Percentiles rank a stretch among this genome's conserved stretches.
Conservation (phyloP, 2,888 invertebrate species). For the Xanthia icteritia region DNA sequence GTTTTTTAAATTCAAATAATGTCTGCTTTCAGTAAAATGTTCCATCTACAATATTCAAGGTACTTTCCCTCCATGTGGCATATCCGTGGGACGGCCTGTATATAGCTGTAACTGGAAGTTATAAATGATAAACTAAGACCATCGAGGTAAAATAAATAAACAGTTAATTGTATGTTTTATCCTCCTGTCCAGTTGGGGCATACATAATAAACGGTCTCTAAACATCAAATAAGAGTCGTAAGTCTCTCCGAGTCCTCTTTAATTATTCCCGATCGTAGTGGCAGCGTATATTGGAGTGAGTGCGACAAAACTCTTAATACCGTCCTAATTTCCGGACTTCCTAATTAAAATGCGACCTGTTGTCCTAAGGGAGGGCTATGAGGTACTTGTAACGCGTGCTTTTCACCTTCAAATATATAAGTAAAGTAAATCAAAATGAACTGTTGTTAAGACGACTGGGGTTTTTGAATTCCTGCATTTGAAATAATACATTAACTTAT, state of each 20-base stretch:
- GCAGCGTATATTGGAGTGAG: slow-evolving; percentile 25
- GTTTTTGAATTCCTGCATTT: too few relatives aligned
- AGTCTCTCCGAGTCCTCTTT: slow-evolving; percentile 27
- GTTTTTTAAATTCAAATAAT: too few relatives aligned
- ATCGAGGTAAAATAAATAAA: too few relatives aligned
- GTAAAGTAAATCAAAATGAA: slow-evolving; percentile 13
- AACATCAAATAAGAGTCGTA: slow-evolving; percentile 25
- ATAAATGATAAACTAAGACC: too few relatives aligned
- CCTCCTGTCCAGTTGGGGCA: background rate
- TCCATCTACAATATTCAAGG: too few relatives aligned
- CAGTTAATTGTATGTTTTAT: background rate
- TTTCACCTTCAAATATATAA: background rate
- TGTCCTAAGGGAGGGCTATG: slow-evolving; percentile 16
- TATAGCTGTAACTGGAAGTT: too few relatives aligned
- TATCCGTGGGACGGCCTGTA: too few relatives aligned
- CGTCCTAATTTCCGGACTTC: slow-evolving; percentile 40
- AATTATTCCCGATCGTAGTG: slow-evolving; percentile 39
- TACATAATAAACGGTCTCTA: slow-evolving; percentile 33
- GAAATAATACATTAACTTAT: background rate
- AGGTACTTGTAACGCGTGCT: slow-evolving; percentile 26
- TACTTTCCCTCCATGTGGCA: too few relatives aligned
- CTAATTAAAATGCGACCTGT: slow-evolving; percentile 51
- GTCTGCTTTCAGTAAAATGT: too few relatives aligned
- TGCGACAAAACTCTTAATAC: slow-evolving; percentile 39
- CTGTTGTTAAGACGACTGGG: background rate